These are phyloP conservation scores for Hyalella azteca DNA, from an alignment of 2,888 invertebrate species.

Conservation along the genomic window DNA sequence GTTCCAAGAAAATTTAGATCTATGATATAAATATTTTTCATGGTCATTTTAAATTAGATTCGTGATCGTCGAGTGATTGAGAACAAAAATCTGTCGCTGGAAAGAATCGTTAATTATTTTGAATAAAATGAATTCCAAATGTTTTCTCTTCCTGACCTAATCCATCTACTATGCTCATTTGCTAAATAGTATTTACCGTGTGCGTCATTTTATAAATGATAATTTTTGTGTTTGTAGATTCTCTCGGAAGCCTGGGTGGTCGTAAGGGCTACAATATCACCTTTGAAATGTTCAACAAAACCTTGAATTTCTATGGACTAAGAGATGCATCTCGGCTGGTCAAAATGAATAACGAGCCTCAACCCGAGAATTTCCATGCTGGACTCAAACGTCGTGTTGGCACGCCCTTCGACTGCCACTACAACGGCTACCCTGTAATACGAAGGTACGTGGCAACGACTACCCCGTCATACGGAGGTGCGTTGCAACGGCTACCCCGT, in stretches of 20 bases:
- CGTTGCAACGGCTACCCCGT: background rate
- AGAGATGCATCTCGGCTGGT: background rate
- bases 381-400: background rate
- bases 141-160: too few species aligned
- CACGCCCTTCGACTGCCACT: slow-evolving; percentile 10
- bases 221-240: background rate
- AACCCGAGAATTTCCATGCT: background rate
- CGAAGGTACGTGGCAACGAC: background rate
- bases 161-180: too few species aligned
- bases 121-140: too few species aligned
- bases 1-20: too few species aligned
- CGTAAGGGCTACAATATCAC: slow-evolving; percentile 20
- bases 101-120: too few species aligned
- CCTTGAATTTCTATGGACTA: background rate
- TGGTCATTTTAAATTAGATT: too few species aligned
- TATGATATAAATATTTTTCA: too few species aligned
- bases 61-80: too few species aligned
- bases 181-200: too few species aligned
- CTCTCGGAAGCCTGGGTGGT: background rate
- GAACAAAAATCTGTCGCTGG: too few species aligned
- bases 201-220: too few species aligned
- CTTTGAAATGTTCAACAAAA: background rate
- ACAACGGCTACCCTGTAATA: slow-evolving; percentile 22
- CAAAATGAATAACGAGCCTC: background rate
- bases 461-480: background rate